Evolutionary conservation across 2,113 vertebrate genomes (phyloP).

Genomic region (Meleagris gallopavo): DNA sequence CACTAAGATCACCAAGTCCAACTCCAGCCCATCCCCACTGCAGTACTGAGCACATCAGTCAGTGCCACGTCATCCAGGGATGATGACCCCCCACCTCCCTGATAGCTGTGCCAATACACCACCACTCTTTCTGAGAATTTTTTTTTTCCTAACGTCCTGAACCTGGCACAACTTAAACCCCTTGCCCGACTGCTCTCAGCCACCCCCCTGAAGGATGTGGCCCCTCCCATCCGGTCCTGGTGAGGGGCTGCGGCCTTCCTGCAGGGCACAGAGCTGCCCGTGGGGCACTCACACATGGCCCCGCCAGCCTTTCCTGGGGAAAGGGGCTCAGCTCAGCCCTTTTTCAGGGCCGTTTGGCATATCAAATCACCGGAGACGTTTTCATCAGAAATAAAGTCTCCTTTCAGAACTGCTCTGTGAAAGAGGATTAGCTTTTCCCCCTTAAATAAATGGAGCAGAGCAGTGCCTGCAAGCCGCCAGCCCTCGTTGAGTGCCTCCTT

Average conservation of each 20-base stretch:
- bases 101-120: no score
- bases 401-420: not conserved
- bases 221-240: not conserved
- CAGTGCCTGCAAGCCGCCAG: slow-evolving; percentile 32
- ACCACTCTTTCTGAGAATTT: no score
- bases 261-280: not conserved
- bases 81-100: no score
- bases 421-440: slow-evolving; percentile 60
- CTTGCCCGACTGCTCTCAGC: not conserved
- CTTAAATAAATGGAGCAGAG: slow-evolving; percentile 53
- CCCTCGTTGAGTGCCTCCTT: slow-evolving; percentile 42
- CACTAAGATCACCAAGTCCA: no score
- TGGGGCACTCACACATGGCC: not conserved
- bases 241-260: not conserved
- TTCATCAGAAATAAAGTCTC: not conserved
- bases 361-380: not conserved
- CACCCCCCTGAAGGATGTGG: not conserved
- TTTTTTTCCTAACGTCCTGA: no score
- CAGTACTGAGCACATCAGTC: no score
- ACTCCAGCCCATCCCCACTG: no score
- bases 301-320: not conserved
- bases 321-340: not conserved
- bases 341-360: not conserved
- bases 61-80: no score
- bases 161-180: no score